Percentiles rank a stretch among this genome's conserved stretches.
These are phyloP conservation scores for Paracyclopina nana DNA, from an alignment of 1,140 invertebrate genomes.

Conservation along the genomic window DNA sequence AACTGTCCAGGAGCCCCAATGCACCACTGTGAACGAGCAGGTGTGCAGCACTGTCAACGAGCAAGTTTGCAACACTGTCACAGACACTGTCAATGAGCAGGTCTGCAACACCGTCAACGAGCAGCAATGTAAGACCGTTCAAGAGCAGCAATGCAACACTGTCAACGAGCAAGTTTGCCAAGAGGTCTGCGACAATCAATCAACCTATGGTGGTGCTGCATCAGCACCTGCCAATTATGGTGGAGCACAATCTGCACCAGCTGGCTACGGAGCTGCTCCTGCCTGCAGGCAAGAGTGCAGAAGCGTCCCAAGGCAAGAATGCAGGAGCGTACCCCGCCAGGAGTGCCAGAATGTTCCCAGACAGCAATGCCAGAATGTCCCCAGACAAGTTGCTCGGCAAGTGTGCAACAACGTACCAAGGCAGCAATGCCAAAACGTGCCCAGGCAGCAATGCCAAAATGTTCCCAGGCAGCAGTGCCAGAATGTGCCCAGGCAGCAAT, in stretches of 20 bases:
- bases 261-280: conserved; percentile 10
- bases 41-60: conserved; percentile 14
- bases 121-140: conserved; percentile 10
- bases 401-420: neutral
- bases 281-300: conserved; percentile 2
- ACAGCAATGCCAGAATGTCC: neutral
- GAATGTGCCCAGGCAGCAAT: conserved; percentile 14
- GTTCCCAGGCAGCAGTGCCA: conserved; percentile 11
- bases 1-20: conserved; percentile 11
- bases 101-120: conserved; percentile 13
- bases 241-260: conserved; percentile 6
- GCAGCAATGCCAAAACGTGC: conserved; percentile 16
- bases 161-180: conserved; percentile 10
- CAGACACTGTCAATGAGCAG: neutral
- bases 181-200: conserved; percentile 10
- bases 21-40: conserved; percentile 13
- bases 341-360: neutral
- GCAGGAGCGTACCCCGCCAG: neutral
- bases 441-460: conserved; percentile 10
- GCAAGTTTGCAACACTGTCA: conserved; percentile 1
- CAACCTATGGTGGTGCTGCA: neutral
- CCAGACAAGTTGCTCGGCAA: neutral
- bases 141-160: conserved; percentile 11
- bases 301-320: neutral
- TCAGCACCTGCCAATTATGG: neutral